Conservation (phyloP, 2,797 vertebrate genomes). For the Crypturellus tataupa region DNA sequence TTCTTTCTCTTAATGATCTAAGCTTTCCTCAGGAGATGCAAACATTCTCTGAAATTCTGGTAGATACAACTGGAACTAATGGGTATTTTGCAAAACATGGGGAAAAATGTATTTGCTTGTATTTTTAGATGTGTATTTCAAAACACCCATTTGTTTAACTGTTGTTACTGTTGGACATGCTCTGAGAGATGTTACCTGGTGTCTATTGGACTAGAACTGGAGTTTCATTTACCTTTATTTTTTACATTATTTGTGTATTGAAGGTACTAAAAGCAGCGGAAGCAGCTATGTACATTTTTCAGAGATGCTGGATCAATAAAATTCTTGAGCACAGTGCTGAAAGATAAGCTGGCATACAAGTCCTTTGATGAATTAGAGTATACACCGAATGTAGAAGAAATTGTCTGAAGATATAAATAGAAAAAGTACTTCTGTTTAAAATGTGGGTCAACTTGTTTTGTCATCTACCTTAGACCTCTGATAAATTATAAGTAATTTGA, state of each 20-base stretch:
- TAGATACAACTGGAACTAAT: constrained; percentile 6
- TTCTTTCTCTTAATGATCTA: not conserved
- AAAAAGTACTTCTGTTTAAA: not conserved
- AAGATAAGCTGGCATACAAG: not conserved
- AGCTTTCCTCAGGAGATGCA: constrained; percentile 1
- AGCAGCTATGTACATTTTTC: not conserved
- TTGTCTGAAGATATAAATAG: not conserved
- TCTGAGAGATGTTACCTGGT: not conserved
- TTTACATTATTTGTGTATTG: constrained; percentile 12
- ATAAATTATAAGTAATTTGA: not conserved
- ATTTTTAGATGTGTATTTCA: not conserved
- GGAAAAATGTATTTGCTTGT: not conserved
- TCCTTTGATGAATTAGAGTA: not conserved
- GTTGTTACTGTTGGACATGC: not conserved
- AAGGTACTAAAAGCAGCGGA: not conserved
- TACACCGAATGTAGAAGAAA: not conserved
- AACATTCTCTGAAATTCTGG: constrained; percentile 6
- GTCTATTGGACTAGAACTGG: not conserved
- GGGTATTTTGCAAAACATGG: not conserved
- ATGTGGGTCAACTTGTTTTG: not conserved
- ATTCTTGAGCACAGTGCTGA: not conserved
- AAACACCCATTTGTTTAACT: not conserved
- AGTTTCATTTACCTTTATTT: not conserved
- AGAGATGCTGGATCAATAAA: not conserved
- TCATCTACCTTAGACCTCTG: not conserved